Conservation (phyloP, 2,888 invertebrate species). For the Corbicula japonica region DNA sequence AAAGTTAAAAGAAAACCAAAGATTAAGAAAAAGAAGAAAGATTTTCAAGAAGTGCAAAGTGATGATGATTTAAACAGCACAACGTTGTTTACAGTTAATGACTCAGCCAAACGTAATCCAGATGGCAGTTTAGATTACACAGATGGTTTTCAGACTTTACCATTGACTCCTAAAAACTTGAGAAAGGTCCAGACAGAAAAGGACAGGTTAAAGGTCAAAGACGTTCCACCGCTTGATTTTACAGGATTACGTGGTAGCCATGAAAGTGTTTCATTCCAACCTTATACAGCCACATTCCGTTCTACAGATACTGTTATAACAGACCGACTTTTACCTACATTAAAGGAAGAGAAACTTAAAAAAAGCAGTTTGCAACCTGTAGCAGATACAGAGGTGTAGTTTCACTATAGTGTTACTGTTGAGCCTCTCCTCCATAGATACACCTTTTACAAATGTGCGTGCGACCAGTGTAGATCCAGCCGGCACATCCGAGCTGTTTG, state of each 20-base stretch:
- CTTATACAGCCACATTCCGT: slow-evolving; percentile 75
- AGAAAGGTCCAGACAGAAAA: slow-evolving; percentile 52
- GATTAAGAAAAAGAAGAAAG: slow-evolving; percentile 54
- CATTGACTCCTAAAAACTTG: slow-evolving; percentile 75
- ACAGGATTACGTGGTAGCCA: slow-evolving; percentile 74
- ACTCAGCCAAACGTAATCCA: slow-evolving; percentile 68
- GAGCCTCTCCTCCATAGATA: too few relatives aligned
- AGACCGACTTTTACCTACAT: slow-evolving; percentile 58
- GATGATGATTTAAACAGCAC: slow-evolving; percentile 76
- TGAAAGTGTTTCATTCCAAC: slow-evolving; percentile 78
- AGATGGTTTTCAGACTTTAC: slow-evolving; percentile 68
- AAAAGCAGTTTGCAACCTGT: slow-evolving; percentile 50
- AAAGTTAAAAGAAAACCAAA: slow-evolving; percentile 43
- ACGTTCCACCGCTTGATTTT: slow-evolving; percentile 81
- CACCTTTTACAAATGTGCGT: too few relatives aligned
- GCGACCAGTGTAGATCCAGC: too few relatives aligned
- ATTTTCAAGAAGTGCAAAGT: slow-evolving; percentile 34
- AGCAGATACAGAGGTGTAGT: slow-evolving; percentile 61
- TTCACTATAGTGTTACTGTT: not conserved
- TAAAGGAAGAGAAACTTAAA: slow-evolving; percentile 53
- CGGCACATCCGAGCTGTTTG: too few relatives aligned
- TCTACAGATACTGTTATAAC: slow-evolving; percentile 78
- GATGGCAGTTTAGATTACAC: slow-evolving; percentile 78
- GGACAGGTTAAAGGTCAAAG: slow-evolving; percentile 44
- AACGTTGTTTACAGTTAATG: slow-evolving; percentile 75